These are phyloP conservation scores for Endotricha flammealis DNA, from an alignment of 2,888 invertebrate species.

Conservation along the genomic window DNA sequence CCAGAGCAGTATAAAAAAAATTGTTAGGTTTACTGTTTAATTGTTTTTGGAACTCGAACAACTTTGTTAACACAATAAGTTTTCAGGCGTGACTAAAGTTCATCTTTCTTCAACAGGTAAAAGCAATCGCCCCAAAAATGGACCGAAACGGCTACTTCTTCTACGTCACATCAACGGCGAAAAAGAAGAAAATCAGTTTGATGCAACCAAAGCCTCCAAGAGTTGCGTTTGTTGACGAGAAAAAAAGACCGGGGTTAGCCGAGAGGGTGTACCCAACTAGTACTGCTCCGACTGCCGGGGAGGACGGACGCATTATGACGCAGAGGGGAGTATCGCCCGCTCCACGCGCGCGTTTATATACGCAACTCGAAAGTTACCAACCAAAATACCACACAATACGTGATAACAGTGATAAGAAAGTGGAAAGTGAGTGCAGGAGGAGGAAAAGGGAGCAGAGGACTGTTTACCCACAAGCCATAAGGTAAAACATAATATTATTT, in stretches of 20 bases:
- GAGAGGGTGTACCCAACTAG: conserved; percentile 49
- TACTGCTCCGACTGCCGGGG: conserved; percentile 50
- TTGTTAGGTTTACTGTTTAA: too few relatives aligned
- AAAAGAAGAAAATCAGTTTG: conserved; percentile 73
- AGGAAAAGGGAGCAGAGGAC: conserved; percentile 56
- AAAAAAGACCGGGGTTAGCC: conserved; percentile 58
- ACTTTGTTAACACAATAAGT: too few relatives aligned
- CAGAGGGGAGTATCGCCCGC: conserved; percentile 53
- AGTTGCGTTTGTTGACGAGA: conserved; percentile 64
- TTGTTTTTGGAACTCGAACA: too few relatives aligned
- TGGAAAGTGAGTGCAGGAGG: conserved; percentile 65
- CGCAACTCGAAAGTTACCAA: conserved; percentile 74
- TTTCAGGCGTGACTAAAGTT: conserved; percentile 13
- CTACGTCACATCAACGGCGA: conserved; percentile 70
- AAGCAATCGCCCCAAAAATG: conserved; percentile 69
- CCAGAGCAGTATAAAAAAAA: too few relatives aligned
- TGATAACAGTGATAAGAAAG: conserved; percentile 67
- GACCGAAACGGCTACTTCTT: conserved; percentile 73
- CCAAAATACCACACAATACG: conserved; percentile 72
- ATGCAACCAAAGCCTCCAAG: conserved; percentile 72
- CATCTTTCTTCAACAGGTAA: conserved; percentile 47
- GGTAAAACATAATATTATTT: too few relatives aligned
- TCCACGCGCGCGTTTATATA: conserved; percentile 65
- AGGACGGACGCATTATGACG: conserved; percentile 58
- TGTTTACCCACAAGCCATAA: conserved; percentile 46